Conservation (phyloP, 2,888 invertebrate species). For the Belgica antarctica region DNA sequence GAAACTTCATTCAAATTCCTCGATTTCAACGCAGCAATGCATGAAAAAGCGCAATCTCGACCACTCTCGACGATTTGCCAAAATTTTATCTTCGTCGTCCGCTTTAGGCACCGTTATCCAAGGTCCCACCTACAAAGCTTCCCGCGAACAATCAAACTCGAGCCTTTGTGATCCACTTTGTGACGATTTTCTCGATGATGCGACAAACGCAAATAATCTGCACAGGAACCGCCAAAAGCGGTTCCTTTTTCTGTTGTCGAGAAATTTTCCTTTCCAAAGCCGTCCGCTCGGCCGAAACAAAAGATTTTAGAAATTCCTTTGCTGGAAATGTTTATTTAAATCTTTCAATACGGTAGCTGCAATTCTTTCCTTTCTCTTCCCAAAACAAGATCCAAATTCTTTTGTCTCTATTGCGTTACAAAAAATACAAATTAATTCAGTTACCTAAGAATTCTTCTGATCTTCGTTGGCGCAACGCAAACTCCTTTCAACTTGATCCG, state of each 20-base stretch:
- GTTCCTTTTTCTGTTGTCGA: not conserved
- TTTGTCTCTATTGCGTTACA: not conserved
- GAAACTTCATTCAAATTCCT: not conserved
- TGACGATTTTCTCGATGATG: slow-evolving; percentile 30
- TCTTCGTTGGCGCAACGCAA: not conserved
- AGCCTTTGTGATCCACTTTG: not conserved
- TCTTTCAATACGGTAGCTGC: slow-evolving; percentile 31
- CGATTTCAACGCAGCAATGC: no score
- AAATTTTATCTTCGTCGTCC: not conserved
- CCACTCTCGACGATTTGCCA: not conserved
- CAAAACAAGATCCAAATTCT: slow-evolving; percentile 22
- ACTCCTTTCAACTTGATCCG: slow-evolving; percentile 21
- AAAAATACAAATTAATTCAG: slow-evolving; percentile 42
- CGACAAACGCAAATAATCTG: slow-evolving; percentile 34
- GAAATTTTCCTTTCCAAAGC: not conserved
- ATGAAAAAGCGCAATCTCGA: not conserved
- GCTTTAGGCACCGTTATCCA: no score
- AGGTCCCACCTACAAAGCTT: not conserved
- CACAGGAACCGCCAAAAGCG: not conserved
- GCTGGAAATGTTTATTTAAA: slow-evolving; percentile 9
- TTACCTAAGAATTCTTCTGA: not conserved
- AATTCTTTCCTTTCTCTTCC: no score
- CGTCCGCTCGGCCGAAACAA: not conserved
- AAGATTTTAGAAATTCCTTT: slow-evolving; percentile 31
- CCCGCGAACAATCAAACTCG: not conserved